Conservation (phyloP, 64 coral and sea anemone genomes). For the Hydrozoanthus tunicans region DNA sequence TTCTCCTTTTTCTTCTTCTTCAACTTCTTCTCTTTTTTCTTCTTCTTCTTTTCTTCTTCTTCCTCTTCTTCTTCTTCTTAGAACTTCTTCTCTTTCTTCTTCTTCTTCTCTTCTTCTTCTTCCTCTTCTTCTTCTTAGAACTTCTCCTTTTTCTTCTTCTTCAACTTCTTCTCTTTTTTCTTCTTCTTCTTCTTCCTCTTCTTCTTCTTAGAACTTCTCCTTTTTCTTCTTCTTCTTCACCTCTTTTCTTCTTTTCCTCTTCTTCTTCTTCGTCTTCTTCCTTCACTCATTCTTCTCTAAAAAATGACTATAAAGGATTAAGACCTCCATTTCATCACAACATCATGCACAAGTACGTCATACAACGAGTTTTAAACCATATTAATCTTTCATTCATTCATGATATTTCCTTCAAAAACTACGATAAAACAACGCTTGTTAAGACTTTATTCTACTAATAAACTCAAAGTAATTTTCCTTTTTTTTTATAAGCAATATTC, state of each 20-base stretch:
- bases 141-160: not conserved
- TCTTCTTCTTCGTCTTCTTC: not conserved
- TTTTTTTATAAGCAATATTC: not conserved
- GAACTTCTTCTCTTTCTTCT: too few species aligned
- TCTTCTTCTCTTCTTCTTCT: not conserved
- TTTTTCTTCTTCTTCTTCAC: not conserved
- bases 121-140: not conserved
- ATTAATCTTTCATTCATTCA: too few species aligned
- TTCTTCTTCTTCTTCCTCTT: not conserved
- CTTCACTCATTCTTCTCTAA: not conserved
- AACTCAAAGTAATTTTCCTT: too few species aligned
- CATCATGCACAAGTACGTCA: too few species aligned
- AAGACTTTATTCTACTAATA: too few species aligned
- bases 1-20: not conserved
- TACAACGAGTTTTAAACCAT: too few species aligned
- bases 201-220: not conserved
- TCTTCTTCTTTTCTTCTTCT: not conserved
- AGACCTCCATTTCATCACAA: too few species aligned
- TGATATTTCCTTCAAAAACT: too few species aligned
- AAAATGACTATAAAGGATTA: not conserved
- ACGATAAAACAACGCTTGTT: too few species aligned
- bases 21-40: not conserved
- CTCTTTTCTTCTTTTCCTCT: not conserved
- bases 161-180: not conserved
- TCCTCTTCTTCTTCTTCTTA: not conserved